These are phyloP conservation scores for Pangasius krempfi DNA, from an alignment of 2,797 vertebrate genomes.

Conservation along the genomic window DNA sequence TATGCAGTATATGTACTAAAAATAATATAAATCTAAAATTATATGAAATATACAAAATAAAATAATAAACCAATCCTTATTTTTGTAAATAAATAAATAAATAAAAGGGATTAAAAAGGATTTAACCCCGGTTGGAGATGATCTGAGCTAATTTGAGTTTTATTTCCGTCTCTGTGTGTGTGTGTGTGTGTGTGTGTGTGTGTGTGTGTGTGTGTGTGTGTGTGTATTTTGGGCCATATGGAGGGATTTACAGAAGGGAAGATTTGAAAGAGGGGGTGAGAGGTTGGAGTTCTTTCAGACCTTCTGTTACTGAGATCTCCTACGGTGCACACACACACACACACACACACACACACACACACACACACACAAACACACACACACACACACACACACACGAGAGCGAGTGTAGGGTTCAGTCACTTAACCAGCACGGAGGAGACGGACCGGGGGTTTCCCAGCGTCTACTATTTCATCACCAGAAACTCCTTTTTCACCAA, in stretches of 20 bases:
- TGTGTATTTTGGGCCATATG: slow-evolving; percentile 66
- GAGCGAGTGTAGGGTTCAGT: neutral
- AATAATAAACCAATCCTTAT: neutral
- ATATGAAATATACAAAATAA: neutral
- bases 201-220: slow-evolving; percentile 23
- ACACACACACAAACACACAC: slow-evolving; percentile 7
- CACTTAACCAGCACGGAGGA: slow-evolving; percentile 4
- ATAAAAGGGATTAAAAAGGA: neutral
- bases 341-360: slow-evolving; percentile 4
- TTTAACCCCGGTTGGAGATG: neutral
- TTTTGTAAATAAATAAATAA: neutral
- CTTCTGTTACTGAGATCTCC: slow-evolving; percentile 63
- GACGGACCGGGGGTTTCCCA: neutral
- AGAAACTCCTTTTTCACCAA: slow-evolving; percentile 9
- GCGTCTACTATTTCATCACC: slow-evolving; percentile 10
- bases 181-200: slow-evolving; percentile 18
- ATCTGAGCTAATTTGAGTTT: neutral
- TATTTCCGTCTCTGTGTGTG: neutral
- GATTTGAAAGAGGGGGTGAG: slow-evolving; percentile 64
- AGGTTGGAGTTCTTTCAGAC: slow-evolving; percentile 55
- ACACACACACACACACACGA: neutral
- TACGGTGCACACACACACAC: neutral
- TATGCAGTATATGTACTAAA: neutral
- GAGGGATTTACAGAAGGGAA: slow-evolving; percentile 66
- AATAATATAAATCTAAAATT: neutral